Percentiles rank a stretch among this genome's conserved stretches.
These are phyloP conservation scores for Diadophis punctatus DNA, from an alignment of 2,113 vertebrate species.

Conservation along the genomic window DNA sequence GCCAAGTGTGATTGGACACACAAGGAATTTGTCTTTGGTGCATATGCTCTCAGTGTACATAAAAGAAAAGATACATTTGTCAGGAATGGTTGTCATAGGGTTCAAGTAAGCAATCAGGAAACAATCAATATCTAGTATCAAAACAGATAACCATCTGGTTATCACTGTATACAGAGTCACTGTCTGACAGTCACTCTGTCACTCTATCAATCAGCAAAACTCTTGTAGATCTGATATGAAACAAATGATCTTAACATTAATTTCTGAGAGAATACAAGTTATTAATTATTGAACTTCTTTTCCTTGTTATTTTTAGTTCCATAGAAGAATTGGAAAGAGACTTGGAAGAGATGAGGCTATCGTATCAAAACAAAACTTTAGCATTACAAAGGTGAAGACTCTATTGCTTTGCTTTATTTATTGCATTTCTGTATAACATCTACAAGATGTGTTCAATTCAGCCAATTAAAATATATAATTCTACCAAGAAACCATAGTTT, in stretches of 20 bases:
- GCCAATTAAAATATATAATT: not conserved
- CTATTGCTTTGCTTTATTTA: not conserved
- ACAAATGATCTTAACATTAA: not conserved
- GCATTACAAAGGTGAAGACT: slow-evolving; percentile 56
- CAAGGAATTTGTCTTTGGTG: no score
- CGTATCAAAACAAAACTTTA: slow-evolving; percentile 53
- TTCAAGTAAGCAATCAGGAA: no score
- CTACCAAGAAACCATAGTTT: not conserved
- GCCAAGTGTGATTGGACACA: no score
- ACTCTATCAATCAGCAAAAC: not conserved
- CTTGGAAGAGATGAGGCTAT: slow-evolving; percentile 34
- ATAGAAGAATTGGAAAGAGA: slow-evolving; percentile 33
- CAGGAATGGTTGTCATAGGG: no score
- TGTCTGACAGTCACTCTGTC: no score
- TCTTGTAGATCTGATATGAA: not conserved
- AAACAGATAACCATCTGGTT: not conserved
- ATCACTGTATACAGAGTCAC: no score
- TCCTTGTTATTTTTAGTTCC: slow-evolving; percentile 47
- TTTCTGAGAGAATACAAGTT: not conserved
- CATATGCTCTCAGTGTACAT: no score
- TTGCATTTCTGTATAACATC: not conserved
- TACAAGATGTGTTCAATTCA: not conserved
- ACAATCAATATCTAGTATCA: no score
- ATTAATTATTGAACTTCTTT: slow-evolving; percentile 9
- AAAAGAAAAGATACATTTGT: no score